phyloP scores from a whole-genome alignment of 2,113 vertebrate genomes.

The Cebus imitator region DNA sequence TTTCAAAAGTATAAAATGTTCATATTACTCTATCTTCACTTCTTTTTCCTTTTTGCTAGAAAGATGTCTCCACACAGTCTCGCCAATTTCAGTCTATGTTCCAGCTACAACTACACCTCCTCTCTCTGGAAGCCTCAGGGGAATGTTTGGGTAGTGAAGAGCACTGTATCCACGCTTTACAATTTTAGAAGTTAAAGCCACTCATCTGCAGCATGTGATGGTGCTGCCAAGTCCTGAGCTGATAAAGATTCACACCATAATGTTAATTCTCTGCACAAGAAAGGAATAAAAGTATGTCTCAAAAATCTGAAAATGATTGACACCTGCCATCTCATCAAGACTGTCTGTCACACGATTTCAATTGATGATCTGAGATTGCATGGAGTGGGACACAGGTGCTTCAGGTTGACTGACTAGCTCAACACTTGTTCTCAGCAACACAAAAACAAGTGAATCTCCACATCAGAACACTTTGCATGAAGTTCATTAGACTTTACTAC shows the following conservation, averaged over 20 bases:
- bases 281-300: conserved; percentile 62
- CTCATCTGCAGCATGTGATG: conserved; percentile 75
- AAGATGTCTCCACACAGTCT: not conserved
- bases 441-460: not conserved
- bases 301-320: conserved; percentile 72
- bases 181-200: conserved; percentile 77
- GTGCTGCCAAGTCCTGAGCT: conserved; percentile 69
- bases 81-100: not conserved
- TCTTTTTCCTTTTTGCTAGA: not conserved
- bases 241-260: conserved; percentile 61
- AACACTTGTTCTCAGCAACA: not conserved
- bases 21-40: not conserved
- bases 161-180: conserved; percentile 73
- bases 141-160: not conserved
- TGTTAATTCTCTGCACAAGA: conserved; percentile 63
- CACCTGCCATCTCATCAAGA: conserved; percentile 56
- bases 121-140: not conserved
- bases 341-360: not conserved
- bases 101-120: not conserved
- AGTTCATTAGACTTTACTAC: not conserved
- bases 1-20: not conserved
- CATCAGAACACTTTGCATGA: not conserved
- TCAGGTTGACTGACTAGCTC: not conserved
- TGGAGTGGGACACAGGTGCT: conserved; percentile 41
- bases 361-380: conserved; percentile 53